A percentile compares a stretch with the other conserved stretches of the same genome.
phyloP scores from a whole-genome alignment of 92 coral and sea anemone genomes.

The Epizoanthus illoricatus region DNA sequence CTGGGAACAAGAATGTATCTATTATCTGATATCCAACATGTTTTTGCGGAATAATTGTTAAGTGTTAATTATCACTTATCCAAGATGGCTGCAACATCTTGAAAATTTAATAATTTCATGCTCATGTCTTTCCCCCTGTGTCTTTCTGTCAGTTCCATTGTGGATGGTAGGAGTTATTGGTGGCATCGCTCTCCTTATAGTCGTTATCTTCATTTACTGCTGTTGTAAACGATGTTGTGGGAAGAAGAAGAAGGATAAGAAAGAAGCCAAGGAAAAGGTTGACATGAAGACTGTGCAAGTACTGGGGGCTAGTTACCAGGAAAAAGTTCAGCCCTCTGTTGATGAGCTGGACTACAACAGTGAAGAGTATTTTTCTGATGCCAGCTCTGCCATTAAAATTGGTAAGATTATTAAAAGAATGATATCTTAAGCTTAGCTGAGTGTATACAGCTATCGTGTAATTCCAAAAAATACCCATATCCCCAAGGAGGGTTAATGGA shows the following conservation, averaged over 20 bases:
- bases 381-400: constrained; percentile 85
- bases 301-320: constrained; percentile 92
- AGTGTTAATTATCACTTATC: too few relatives aligned
- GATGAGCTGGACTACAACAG: constrained; percentile 98
- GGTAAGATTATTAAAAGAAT: constrained; percentile 49
- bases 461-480: too few relatives aligned
- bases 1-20: too few relatives aligned
- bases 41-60: too few relatives aligned
- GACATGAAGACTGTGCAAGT: constrained; percentile 86
- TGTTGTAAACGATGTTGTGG: constrained; percentile 88
- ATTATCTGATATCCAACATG: too few relatives aligned
- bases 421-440: too few relatives aligned
- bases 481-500: too few relatives aligned
- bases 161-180: constrained; percentile 85
- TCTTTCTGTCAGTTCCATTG: constrained; percentile 72
- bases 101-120: too few relatives aligned
- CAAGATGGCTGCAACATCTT: too few relatives aligned
- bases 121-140: background rate
- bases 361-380: constrained; percentile 85
- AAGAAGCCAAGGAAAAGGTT: constrained; percentile 75
- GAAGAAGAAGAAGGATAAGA: constrained; percentile 80
- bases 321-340: constrained; percentile 95
- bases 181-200: constrained; percentile 56
- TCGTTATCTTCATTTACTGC: constrained; percentile 70
- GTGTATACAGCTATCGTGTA: too few relatives aligned